These are phyloP conservation scores for Brachyhypopomus occidentalis DNA, from an alignment of 2,113 vertebrate genomes.

Conservation along the genomic window DNA sequence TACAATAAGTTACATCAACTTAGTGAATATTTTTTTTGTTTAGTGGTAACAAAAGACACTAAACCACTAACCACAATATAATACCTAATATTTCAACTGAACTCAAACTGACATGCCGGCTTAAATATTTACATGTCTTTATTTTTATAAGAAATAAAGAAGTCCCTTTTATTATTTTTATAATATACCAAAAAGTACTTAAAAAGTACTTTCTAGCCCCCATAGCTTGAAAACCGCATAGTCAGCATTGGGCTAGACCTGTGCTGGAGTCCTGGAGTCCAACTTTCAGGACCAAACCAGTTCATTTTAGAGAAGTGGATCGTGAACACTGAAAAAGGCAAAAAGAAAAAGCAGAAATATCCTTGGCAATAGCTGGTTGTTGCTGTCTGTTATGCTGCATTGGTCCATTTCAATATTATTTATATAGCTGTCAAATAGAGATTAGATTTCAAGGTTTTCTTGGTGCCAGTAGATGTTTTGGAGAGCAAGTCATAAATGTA, in stretches of 20 bases:
- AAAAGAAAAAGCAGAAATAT: constrained; percentile 1
- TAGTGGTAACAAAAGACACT: constrained; percentile 22
- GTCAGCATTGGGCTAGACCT: no score
- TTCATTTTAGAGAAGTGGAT: background rate
- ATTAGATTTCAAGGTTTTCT: background rate
- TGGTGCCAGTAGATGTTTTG: background rate
- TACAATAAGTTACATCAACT: constrained; percentile 18
- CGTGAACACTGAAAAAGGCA: background rate
- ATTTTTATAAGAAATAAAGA: no score
- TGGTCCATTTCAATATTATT: background rate
- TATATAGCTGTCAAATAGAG: background rate
- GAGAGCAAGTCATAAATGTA: no score
- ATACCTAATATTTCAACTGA: constrained; percentile 3
- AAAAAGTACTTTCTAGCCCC: no score
- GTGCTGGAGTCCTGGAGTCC: no score
- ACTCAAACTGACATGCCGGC: background rate
- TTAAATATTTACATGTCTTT: no score
- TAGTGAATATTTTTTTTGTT: constrained; percentile 38
- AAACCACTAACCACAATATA: constrained; percentile 5
- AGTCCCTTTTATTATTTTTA: no score
- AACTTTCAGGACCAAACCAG: no score
- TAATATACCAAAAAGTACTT: no score
- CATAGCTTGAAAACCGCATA: no score
- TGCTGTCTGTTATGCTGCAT: background rate
- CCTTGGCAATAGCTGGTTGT: background rate